These are phyloP conservation scores for Platysteira castanea DNA, from an alignment of 2,113 vertebrate species.

Conservation along the genomic window DNA sequence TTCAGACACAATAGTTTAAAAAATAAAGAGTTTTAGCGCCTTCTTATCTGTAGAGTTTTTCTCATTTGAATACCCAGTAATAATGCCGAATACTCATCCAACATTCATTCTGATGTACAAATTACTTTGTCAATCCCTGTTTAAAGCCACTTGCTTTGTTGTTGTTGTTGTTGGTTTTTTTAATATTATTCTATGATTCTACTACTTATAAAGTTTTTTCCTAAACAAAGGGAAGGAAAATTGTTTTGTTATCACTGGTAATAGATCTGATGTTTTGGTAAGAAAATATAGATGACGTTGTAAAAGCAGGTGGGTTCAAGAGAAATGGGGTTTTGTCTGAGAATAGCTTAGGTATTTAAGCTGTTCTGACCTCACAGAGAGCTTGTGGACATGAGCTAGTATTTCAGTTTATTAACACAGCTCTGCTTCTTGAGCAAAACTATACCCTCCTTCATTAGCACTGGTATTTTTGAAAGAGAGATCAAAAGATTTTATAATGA, in stretches of 20 bases:
- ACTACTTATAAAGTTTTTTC: background rate
- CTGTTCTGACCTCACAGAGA: background rate
- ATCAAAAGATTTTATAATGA: background rate
- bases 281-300: background rate
- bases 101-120: background rate
- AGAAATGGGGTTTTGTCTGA: background rate
- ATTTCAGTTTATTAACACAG: background rate
- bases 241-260: background rate
- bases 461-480: background rate
- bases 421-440: background rate
- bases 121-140: background rate
- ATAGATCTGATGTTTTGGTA: background rate
- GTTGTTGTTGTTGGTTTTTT: background rate
- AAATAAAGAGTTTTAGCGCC: background rate
- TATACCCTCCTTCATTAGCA: background rate
- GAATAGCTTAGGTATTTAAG: background rate
- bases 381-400: background rate
- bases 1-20: background rate
- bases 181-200: background rate
- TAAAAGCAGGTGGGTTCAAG: background rate
- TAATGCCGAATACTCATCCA: background rate
- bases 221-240: background rate
- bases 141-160: background rate
- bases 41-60: background rate
- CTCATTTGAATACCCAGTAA: background rate